These are phyloP conservation scores for Muscidifurax raptorellus DNA, from an alignment of 1,140 invertebrate genomes.

Conservation along the genomic window DNA sequence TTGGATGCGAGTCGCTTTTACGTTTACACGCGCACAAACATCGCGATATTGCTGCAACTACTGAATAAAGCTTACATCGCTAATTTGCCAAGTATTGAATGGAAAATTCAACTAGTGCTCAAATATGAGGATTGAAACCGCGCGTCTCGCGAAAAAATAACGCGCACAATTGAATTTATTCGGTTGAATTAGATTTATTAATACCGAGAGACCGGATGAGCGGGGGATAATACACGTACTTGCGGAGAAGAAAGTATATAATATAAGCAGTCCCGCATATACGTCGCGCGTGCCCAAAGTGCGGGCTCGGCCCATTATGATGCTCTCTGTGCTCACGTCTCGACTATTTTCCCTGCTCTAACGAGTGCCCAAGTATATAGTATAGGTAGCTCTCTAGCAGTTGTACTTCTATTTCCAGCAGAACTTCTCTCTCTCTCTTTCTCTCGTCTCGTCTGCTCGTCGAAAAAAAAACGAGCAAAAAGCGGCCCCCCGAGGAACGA, in stretches of 20 bases:
- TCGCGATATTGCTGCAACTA: not conserved
- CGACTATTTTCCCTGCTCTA: conserved; percentile 26
- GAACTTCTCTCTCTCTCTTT: not conserved
- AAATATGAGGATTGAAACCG: too few relatives aligned
- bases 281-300: not conserved
- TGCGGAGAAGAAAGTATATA: not conserved
- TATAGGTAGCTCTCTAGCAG: not conserved
- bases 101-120: too few relatives aligned
- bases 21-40: conserved; percentile 8
- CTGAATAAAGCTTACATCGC: too few relatives aligned
- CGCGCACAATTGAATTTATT: conserved; percentile 16
- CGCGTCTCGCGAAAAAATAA: not conserved
- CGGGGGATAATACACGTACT: not conserved
- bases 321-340: not conserved
- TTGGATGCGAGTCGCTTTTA: not conserved
- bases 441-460: not conserved
- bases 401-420: conserved; percentile 35
- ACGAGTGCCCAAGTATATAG: conserved; percentile 11
- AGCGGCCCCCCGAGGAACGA: not conserved
- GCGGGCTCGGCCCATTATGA: conserved; percentile 17
- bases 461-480: conserved; percentile 10
- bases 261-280: not conserved
- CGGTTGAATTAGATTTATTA: conserved; percentile 3
- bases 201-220: not conserved
- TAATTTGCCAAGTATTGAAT: not conserved